Percentiles rank a stretch among this genome's conserved stretches.
These are phyloP conservation scores for Ammodytes marinus DNA, from an alignment of 2,113 vertebrate species.

Conservation along the genomic window DNA sequence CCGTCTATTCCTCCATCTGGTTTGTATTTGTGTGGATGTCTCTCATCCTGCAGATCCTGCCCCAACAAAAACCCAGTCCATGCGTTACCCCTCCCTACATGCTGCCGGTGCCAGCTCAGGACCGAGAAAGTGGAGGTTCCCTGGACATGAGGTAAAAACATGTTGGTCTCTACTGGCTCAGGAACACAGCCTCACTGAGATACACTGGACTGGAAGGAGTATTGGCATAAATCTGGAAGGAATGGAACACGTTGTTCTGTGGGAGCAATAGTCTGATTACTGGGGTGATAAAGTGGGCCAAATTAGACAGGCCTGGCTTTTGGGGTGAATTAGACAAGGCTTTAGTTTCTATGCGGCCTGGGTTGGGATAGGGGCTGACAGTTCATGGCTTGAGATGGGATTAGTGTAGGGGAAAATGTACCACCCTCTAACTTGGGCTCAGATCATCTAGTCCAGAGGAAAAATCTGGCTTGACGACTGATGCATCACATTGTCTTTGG, in stretches of 20 bases:
- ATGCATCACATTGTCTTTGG: slow-evolving; percentile 63
- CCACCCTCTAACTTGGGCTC: slow-evolving; percentile 49
- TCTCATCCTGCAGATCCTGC: slow-evolving; percentile 65
- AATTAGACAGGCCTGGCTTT: slow-evolving; percentile 58
- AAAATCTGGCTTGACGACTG: slow-evolving; percentile 47
- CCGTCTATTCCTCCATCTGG: slow-evolving; percentile 76
- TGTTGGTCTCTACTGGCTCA: slow-evolving; percentile 23
- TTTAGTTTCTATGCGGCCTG: slow-evolving; percentile 50
- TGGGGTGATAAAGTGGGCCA: slow-evolving; percentile 63
- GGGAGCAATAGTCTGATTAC: slow-evolving; percentile 58
- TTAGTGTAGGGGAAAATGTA: slow-evolving; percentile 61
- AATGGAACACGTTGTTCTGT: slow-evolving; percentile 48
- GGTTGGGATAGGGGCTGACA: slow-evolving; percentile 51
- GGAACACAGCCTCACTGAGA: slow-evolving; percentile 13
- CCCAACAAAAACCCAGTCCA: slow-evolving; percentile 51
- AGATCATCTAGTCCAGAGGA: slow-evolving; percentile 39
- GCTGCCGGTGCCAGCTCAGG: slow-evolving; percentile 49
- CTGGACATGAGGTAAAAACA: slow-evolving; percentile 52
- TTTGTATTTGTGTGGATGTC: slow-evolving; percentile 77
- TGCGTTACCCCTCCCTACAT: slow-evolving; percentile 37
- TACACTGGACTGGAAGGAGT: slow-evolving; percentile 22
- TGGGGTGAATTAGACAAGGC: slow-evolving; percentile 43
- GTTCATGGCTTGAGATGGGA: slow-evolving; percentile 63
- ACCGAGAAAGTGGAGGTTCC: slow-evolving; percentile 39
- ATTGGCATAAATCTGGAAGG: slow-evolving; percentile 40